These are phyloP conservation scores for Hyles lineata DNA, from an alignment of 2,888 invertebrate genomes.

Conservation along the genomic window DNA sequence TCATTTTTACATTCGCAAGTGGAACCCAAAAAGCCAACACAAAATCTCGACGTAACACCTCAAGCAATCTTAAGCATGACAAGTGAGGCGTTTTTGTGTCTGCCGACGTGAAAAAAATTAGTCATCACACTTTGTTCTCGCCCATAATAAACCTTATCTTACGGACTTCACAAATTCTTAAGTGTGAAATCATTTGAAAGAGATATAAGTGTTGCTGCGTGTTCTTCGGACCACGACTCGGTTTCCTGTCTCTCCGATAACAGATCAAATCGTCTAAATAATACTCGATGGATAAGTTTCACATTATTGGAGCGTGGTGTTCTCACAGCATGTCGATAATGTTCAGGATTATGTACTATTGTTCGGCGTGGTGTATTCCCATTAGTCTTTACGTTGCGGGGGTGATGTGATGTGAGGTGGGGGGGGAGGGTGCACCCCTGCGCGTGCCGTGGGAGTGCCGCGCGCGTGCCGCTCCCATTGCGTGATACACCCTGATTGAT, in stretches of 20 bases:
- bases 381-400: constrained; percentile 28
- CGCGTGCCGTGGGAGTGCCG: constrained; percentile 83
- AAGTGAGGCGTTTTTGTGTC: constrained; percentile 73
- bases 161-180: constrained; percentile 53
- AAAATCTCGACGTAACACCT: constrained; percentile 43
- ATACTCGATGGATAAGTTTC: constrained; percentile 23
- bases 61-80: constrained; percentile 56
- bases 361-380: constrained; percentile 11
- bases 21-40: constrained; percentile 42
- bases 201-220: constrained; percentile 40
- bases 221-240: constrained; percentile 5
- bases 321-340: constrained; percentile 19
- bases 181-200: constrained; percentile 67
- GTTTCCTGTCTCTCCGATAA: constrained; percentile 35
- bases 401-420: constrained; percentile 33
- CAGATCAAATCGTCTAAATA: not conserved
- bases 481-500: constrained; percentile 72
- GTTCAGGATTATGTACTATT: constrained; percentile 25
- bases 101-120: constrained; percentile 58
- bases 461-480: constrained; percentile 83
- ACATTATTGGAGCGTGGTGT: constrained; percentile 15
- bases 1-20: constrained; percentile 11
- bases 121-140: constrained; percentile 64
- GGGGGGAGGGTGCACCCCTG: constrained; percentile 53
- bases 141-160: constrained; percentile 64